A percentile compares a stretch with the other conserved stretches of the same genome.
phyloP scores from a whole-genome alignment of 2,888 invertebrate species.

The Trachelus stipa region DNA sequence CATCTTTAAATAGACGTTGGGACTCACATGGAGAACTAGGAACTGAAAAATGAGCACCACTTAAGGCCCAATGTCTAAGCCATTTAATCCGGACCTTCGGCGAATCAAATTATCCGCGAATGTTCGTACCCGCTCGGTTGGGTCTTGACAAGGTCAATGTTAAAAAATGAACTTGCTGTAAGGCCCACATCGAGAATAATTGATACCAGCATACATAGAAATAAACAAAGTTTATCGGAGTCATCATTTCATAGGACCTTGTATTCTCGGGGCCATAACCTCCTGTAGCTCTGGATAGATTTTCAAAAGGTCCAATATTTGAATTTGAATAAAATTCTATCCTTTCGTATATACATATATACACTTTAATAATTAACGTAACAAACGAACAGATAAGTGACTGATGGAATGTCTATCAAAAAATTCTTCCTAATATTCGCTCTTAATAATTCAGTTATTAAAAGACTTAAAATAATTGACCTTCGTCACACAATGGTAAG shows the following conservation, averaged over 20 bases:
- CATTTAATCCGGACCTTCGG: neutral
- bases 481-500: neutral
- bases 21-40: neutral
- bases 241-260: neutral
- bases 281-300: neutral
- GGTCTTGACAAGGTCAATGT: neutral
- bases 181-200: neutral
- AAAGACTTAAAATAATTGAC: neutral
- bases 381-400: neutral
- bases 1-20: neutral
- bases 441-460: neutral
- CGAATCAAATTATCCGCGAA: constrained; percentile 7
- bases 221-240: neutral
- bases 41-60: neutral
- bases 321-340: neutral
- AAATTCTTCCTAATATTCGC: neutral
- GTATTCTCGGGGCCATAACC: neutral
- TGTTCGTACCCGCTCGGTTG: neutral
- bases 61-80: neutral
- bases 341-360: neutral
- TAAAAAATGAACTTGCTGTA: constrained; percentile 2
- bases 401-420: neutral
- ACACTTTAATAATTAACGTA: neutral
- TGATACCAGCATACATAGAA: neutral
- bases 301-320: neutral